Evolutionary conservation across 2,888 invertebrate species (phyloP).

Genomic region (Tachina grossa): DNA sequence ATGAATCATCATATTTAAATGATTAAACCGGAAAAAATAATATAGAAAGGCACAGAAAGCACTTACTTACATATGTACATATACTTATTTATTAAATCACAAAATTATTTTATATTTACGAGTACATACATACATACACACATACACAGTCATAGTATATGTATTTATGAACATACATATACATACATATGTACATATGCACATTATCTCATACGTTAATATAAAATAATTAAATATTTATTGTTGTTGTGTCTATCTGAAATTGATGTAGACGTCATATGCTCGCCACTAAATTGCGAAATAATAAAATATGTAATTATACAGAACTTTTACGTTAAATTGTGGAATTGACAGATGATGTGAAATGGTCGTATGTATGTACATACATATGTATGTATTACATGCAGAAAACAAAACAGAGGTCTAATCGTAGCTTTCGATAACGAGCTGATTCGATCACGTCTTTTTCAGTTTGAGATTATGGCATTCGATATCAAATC

Average conservation of each 20-base stretch:
- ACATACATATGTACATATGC: too few species aligned
- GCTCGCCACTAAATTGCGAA: not conserved
- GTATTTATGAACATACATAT: not conserved
- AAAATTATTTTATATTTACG: conserved; percentile 14
- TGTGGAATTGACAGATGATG: too few species aligned
- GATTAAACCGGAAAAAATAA: conserved; percentile 61
- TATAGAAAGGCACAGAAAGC: conserved; percentile 50
- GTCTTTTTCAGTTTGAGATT: too few species aligned
- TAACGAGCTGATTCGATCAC: too few species aligned
- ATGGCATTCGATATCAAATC: too few species aligned
- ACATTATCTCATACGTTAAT: too few species aligned
- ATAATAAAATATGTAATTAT: not conserved
- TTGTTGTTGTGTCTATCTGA: conserved; percentile 11
- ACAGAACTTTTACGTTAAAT: too few species aligned
- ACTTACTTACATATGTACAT: not conserved
- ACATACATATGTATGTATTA: too few species aligned
- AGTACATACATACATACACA: not conserved
- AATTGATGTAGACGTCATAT: conserved; percentile 17
- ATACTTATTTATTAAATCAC: conserved; percentile 21
- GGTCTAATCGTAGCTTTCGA: too few species aligned
- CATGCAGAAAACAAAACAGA: too few species aligned
- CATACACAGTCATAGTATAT: not conserved
- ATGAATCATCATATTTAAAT: conserved; percentile 58
- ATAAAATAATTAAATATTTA: conserved; percentile 11
- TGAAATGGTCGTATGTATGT: too few species aligned